These are phyloP conservation scores for Leptinotarsa rubiginosa DNA, from an alignment of 2,888 invertebrate genomes.

Conservation along the genomic window DNA sequence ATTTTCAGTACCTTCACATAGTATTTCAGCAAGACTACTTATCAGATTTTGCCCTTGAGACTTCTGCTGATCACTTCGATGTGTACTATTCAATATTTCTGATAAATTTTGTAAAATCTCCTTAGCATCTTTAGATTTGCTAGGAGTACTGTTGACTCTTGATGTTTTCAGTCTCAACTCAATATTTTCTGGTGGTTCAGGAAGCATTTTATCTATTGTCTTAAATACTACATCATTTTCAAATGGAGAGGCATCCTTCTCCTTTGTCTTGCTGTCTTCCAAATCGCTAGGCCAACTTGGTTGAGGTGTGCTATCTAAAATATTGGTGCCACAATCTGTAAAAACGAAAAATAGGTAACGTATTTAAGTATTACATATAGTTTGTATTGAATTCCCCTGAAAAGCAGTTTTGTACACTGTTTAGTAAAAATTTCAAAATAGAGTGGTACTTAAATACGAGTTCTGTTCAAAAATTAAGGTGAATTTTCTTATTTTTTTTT, in stretches of 20 bases:
- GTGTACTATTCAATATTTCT: conserved; percentile 42
- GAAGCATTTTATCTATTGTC: conserved; percentile 45
- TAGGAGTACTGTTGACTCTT: conserved; percentile 23
- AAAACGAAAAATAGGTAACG: not conserved
- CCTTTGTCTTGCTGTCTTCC: conserved; percentile 33
- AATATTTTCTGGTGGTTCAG: conserved; percentile 15
- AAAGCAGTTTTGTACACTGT: no score
- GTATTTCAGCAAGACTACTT: conserved; percentile 40
- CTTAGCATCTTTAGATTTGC: conserved; percentile 39
- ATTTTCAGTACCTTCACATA: conserved; percentile 27
- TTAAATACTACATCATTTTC: conserved; percentile 45
- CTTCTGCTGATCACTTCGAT: conserved; percentile 43
- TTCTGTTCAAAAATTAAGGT: no score
- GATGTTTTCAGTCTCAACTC: conserved; percentile 22
- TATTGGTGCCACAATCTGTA: conserved; percentile 13
- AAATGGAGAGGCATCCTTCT: conserved; percentile 36
- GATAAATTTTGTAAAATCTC: conserved; percentile 45
- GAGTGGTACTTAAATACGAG: no score
- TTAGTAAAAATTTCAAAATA: no score
- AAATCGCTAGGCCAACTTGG: conserved; percentile 46
- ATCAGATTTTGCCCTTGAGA: conserved; percentile 44
- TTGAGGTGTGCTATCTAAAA: conserved; percentile 46
- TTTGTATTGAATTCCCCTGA: no score
- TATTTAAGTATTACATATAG: no score
- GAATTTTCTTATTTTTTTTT: no score